Evolutionary conservation across 1,140 invertebrate genomes (phyloP).

Genomic region (Aphelinus atriplicis): DNA sequence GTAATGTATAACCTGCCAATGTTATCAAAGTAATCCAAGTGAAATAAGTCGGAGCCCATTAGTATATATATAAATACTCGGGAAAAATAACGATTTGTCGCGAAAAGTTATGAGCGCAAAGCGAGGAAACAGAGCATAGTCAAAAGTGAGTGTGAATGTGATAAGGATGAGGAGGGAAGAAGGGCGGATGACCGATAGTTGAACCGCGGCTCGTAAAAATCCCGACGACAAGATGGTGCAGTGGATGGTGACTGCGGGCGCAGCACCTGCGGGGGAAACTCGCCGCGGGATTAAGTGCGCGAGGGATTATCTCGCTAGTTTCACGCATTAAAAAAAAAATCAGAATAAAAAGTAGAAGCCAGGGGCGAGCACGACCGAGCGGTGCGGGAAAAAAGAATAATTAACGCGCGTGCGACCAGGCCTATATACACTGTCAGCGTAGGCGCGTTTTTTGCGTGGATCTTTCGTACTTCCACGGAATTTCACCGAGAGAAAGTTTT

Average conservation of each 20-base stretch:
- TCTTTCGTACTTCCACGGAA: conserved; percentile 11
- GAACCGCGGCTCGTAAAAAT: conserved; percentile 32
- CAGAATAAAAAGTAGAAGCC: neutral
- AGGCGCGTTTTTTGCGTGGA: neutral
- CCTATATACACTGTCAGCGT: neutral
- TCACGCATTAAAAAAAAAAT: neutral
- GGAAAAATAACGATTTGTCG: too few species aligned
- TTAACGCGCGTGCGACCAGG: too few species aligned
- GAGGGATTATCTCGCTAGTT: conserved; percentile 1
- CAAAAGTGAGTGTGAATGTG: neutral
- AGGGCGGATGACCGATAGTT: neutral
- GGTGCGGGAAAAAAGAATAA: neutral
- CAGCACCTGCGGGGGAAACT: neutral
- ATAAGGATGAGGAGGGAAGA: conserved; percentile 10
- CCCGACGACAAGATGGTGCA: conserved; percentile 26
- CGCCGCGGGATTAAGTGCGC: conserved; percentile 15
- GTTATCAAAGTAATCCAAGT: too few species aligned
- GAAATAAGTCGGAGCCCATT: too few species aligned
- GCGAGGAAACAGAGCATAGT: neutral
- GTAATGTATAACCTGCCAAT: too few species aligned
- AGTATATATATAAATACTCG: too few species aligned
- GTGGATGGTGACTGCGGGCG: neutral
- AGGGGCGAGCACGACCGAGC: neutral
- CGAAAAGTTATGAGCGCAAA: too few species aligned
- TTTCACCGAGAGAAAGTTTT: neutral